These are phyloP conservation scores for Sternarchorhynchus goeldii DNA, from an alignment of 2,797 vertebrate genomes.

Conservation along the genomic window DNA sequence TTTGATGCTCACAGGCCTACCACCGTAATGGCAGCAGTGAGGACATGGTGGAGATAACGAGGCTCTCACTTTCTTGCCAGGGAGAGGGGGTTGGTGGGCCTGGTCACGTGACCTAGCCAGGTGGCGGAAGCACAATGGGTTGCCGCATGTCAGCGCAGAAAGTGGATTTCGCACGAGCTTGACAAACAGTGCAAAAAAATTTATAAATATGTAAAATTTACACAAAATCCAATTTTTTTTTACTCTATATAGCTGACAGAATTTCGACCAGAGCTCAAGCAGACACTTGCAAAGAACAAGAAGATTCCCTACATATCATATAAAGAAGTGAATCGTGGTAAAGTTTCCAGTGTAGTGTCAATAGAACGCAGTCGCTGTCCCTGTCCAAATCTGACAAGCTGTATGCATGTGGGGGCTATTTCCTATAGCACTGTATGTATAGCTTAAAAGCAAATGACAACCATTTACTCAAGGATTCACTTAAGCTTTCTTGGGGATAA, in stretches of 20 bases:
- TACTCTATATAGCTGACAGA: neutral
- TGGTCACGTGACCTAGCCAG: conserved; percentile 48
- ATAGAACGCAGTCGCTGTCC: too few species aligned
- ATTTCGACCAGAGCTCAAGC: neutral
- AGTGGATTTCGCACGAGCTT: conserved; percentile 6
- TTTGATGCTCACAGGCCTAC: neutral
- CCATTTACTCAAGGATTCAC: neutral
- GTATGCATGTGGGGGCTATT: neutral
- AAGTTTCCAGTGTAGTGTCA: too few species aligned
- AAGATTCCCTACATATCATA: too few species aligned
- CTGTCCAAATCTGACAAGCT: too few species aligned
- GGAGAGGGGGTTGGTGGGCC: conserved; percentile 43
- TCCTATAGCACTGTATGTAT: neutral
- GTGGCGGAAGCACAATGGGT: conserved; percentile 43
- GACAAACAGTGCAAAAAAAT: conserved; percentile 19
- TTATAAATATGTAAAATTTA: neutral
- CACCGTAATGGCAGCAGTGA: conserved; percentile 15
- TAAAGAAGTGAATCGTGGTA: too few species aligned
- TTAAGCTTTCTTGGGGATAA: neutral
- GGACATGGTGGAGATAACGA: conserved; percentile 25
- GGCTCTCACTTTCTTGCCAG: conserved; percentile 14
- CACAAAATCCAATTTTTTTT: too few species aligned
- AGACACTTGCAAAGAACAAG: too few species aligned
- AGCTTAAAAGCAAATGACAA: neutral
- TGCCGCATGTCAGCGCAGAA: conserved; percentile 24